Evolutionary conservation across 2,113 vertebrate genomes (phyloP), one percentile per base, ranked within the genome.

Genomic region (Chaenocephalus aceratus): DNA sequence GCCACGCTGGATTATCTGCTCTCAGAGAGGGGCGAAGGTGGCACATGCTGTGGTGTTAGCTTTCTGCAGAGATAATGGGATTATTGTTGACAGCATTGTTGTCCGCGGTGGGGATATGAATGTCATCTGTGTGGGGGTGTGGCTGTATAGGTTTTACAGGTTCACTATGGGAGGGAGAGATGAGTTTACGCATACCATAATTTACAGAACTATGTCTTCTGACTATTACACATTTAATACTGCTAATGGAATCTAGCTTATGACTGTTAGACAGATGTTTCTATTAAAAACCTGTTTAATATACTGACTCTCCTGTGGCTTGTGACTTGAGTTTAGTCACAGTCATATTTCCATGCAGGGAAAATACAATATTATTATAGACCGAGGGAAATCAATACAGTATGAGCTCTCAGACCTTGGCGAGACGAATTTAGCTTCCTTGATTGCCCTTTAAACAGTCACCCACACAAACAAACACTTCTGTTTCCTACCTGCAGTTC

Each of bases 61-160:
- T 85, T 88, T 88, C 87, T 88, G 73, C 57, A 26, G 82, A 86
- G 80, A 88, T 92, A 92, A 93, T 86, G 75, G 72, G 87, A 91
- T 93, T 91, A 90, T 23, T 77, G 85, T 72, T 77, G 83, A 86
- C 85, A 66, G 72, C 67, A 80, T 68, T 85, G 86, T 82, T 83
- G 72, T 87, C 74, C 68, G 80, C 16, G 66, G 72, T 72, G 6
- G 80, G 52, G 76, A 54, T 69, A 75, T 89, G 66, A 84, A 75
- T 64, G 41, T 85, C 72, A 62, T 81, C 77, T 70, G 52, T 56
- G 26, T 36, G 48, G 41, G 46, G 41, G 51, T 13, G 49, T 14
- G 71, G 75, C 66, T 52, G 68, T 76, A 30, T 30, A 10, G 79
- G 72, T 60, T 52, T 60, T 49, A 23, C 44, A 58, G 63, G 52